phyloP scores from a whole-genome alignment of 2,113 vertebrate genomes.

The Pontoporia blainvillei region DNA sequence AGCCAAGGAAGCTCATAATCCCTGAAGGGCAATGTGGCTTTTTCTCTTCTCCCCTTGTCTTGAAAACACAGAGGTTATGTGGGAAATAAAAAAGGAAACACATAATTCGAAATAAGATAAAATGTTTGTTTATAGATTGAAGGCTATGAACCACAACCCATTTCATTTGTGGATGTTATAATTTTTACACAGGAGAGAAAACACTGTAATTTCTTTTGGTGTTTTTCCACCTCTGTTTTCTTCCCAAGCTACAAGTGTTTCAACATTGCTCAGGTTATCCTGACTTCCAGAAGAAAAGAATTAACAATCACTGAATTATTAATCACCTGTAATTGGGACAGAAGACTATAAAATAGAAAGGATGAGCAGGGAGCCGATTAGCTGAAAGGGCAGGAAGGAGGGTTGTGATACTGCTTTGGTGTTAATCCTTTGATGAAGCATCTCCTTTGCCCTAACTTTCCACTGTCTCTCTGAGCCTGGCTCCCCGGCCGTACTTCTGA shows the following conservation, averaged over 20 bases:
- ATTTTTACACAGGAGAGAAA: constrained; percentile 42
- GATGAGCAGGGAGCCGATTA: background rate
- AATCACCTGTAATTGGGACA: constrained; percentile 11
- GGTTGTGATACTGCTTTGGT: background rate
- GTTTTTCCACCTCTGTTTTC: background rate
- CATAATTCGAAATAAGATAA: constrained; percentile 35
- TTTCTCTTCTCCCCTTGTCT: background rate
- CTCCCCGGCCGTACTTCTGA: constrained; percentile 36
- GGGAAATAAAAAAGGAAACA: constrained; percentile 35
- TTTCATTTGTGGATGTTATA: background rate
- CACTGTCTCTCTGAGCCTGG: constrained; percentile 54
- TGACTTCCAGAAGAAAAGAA: constrained; percentile 42
- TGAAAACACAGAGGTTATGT: background rate
- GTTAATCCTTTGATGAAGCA: constrained; percentile 59
- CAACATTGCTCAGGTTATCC: constrained; percentile 39
- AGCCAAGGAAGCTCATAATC: constrained; percentile 50
- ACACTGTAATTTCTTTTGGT: constrained; percentile 19
- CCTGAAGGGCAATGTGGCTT: background rate
- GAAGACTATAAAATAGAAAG: background rate
- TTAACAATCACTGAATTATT: constrained; percentile 67
- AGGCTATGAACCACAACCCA: background rate
- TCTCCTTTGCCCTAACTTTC: constrained; percentile 35
- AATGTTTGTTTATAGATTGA: background rate
- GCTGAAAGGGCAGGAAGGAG: background rate
- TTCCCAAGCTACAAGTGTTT: background rate